phyloP scores from a whole-genome alignment of 2,888 invertebrate genomes.

The Syrphus vitripennis region DNA sequence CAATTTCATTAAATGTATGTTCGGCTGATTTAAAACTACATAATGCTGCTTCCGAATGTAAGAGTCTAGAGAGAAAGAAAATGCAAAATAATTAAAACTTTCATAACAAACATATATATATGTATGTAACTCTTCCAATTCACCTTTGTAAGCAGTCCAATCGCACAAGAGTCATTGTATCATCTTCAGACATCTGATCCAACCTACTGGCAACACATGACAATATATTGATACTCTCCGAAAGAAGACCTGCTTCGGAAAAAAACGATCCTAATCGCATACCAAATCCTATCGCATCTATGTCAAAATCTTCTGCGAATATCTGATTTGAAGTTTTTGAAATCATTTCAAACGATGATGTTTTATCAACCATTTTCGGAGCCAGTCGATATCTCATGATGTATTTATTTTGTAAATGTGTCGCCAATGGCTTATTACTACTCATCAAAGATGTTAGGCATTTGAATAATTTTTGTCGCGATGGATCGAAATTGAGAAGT shows the following conservation, averaged over 20 bases:
- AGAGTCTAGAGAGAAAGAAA: conserved; percentile 83
- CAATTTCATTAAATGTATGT: conserved; percentile 85
- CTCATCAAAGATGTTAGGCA: conserved; percentile 77
- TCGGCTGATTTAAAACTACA: conserved; percentile 91
- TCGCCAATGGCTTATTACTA: conserved; percentile 76
- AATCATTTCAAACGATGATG: conserved; percentile 55
- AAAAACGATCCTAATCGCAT: conserved; percentile 87
- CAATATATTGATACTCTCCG: conserved; percentile 88
- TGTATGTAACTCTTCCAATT: conserved; percentile 67
- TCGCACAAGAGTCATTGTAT: conserved; percentile 85
- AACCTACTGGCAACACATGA: conserved; percentile 86
- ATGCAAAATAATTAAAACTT: neutral
- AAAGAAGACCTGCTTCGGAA: conserved; percentile 94
- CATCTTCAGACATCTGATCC: conserved; percentile 82
- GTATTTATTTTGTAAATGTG: conserved; percentile 76
- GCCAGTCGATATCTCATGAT: conserved; percentile 73
- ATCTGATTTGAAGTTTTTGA: conserved; percentile 54
- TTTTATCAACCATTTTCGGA: conserved; percentile 60
- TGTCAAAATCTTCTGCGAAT: conserved; percentile 72
- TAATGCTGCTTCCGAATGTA: conserved; percentile 91
- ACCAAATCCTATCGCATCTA: conserved; percentile 77
- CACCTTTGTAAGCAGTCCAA: conserved; percentile 95
- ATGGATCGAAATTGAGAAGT: conserved; percentile 77
- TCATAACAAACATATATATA: neutral
- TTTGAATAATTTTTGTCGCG: conserved; percentile 78